These are phyloP conservation scores for Nebria brevicollis DNA, from an alignment of 2,888 invertebrate genomes.

Conservation along the genomic window DNA sequence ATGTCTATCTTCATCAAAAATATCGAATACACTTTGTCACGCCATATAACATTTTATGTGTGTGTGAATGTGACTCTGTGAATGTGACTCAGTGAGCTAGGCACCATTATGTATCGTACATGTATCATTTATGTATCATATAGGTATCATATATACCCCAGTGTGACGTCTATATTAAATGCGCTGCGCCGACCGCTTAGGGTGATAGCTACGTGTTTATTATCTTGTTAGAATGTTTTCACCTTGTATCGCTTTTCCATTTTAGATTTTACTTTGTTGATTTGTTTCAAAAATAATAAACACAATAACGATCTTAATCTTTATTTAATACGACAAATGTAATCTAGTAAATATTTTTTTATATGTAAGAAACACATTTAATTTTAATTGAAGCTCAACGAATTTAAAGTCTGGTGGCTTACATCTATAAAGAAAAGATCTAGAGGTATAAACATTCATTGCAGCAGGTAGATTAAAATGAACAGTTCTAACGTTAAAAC, in stretches of 20 bases:
- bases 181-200: not conserved
- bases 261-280: not conserved
- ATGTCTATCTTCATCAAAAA: not conserved
- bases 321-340: too few relatives aligned
- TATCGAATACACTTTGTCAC: conserved; percentile 1
- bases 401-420: not conserved
- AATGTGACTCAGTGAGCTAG: not conserved
- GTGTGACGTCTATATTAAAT: not conserved
- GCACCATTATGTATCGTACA: not conserved
- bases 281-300: not conserved
- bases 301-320: not conserved
- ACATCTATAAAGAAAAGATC: not conserved
- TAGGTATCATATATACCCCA: not conserved
- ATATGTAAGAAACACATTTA: not conserved
- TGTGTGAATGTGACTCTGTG: not conserved
- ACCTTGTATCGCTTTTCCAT: not conserved
- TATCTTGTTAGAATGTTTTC: not conserved
- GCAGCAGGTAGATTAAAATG: not conserved
- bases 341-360: too few relatives aligned
- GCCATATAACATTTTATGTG: not conserved
- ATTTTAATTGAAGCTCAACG: not conserved
- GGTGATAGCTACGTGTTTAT: not conserved
- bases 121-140: not conserved
- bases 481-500: not conserved
- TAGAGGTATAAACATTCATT: not conserved